These are phyloP conservation scores for Probaryconus sp. DNA, from an alignment of 1,140 invertebrate genomes.

Conservation along the genomic window DNA sequence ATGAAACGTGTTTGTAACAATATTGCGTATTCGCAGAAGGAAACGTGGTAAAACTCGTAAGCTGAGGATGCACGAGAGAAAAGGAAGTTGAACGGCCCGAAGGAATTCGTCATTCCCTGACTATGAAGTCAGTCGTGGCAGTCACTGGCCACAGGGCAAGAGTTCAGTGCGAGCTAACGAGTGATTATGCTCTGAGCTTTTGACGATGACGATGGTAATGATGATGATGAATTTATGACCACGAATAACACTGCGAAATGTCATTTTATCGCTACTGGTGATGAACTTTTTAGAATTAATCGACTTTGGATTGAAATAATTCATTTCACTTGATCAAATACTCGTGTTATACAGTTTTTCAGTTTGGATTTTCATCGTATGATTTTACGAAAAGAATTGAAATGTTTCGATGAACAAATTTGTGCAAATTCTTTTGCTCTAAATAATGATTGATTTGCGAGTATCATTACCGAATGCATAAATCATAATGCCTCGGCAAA, in stretches of 20 bases:
- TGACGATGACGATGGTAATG: constrained; percentile 62
- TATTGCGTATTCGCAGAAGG: constrained; percentile 58
- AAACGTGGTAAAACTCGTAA: constrained; percentile 56
- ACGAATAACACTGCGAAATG: constrained; percentile 61
- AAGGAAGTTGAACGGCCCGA: constrained; percentile 63
- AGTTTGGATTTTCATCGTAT: too few relatives aligned
- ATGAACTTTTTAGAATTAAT: not conserved
- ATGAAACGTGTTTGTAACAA: constrained; percentile 58
- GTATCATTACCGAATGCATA: too few relatives aligned
- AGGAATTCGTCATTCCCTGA: constrained; percentile 69
- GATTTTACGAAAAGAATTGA: too few relatives aligned
- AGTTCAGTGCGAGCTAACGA: constrained; percentile 61
- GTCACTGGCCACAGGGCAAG: constrained; percentile 54
- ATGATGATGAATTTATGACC: constrained; percentile 71
- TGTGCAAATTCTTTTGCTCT: too few relatives aligned
- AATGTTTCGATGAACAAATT: too few relatives aligned
- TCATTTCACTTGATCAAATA: too few relatives aligned
- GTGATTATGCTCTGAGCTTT: constrained; percentile 65
- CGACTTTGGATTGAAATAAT: too few relatives aligned
- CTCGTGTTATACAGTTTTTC: too few relatives aligned
- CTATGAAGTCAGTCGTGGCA: constrained; percentile 54
- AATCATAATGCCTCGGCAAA: too few relatives aligned
- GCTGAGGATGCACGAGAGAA: constrained; percentile 44
- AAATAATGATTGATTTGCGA: too few relatives aligned
- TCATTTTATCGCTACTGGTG: constrained; percentile 2